Percentiles rank a stretch among this genome's conserved stretches.
These are phyloP conservation scores for Rallus crepitans DNA, from an alignment of 2,797 vertebrate species.

Conservation along the genomic window DNA sequence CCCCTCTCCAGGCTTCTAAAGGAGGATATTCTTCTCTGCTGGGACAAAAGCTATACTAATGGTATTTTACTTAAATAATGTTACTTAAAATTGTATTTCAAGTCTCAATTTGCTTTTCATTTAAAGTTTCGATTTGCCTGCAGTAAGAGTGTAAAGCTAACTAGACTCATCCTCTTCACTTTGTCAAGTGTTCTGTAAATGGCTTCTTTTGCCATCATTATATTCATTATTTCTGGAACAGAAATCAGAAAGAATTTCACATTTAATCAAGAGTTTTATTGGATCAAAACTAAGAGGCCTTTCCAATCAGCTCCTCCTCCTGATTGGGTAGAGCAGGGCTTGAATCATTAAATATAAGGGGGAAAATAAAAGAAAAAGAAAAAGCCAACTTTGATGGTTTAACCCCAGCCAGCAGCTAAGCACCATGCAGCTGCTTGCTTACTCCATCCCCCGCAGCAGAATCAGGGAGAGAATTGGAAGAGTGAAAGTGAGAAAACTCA, in stretches of 20 bases:
- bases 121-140: neutral
- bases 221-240: neutral
- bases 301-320: neutral
- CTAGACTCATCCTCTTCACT: neutral
- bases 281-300: neutral
- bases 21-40: neutral
- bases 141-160: neutral
- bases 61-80: neutral
- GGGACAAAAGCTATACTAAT: neutral
- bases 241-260: neutral
- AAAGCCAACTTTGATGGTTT: too few relatives aligned
- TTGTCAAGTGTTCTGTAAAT: neutral
- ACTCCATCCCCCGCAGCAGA: too few relatives aligned
- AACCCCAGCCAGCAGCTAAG: too few relatives aligned
- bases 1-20: neutral
- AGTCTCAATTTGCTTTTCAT: neutral
- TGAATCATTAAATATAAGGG: neutral
- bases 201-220: neutral
- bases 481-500: too few relatives aligned
- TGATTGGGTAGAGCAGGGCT: neutral
- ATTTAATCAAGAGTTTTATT: neutral
- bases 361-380: fast-evolving
- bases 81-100: neutral
- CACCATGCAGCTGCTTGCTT: too few relatives aligned
- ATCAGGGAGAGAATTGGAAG: too few relatives aligned